These are phyloP conservation scores for Ailurus styani DNA, from an alignment of 2,113 vertebrate genomes.

Conservation along the genomic window DNA sequence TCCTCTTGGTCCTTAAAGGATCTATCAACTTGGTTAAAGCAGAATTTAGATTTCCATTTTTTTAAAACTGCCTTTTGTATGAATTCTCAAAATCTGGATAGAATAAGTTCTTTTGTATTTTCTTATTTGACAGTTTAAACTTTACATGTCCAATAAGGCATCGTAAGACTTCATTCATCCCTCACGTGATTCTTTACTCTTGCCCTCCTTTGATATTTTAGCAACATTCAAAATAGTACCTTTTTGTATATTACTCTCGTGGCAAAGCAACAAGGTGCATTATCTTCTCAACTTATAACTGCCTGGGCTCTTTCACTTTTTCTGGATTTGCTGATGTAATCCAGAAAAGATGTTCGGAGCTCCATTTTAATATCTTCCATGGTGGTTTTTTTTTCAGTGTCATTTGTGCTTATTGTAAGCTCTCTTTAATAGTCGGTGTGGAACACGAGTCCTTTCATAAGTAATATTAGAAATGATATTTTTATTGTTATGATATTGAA, in stretches of 20 bases:
- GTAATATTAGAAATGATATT: not conserved
- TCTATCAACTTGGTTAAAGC: not conserved
- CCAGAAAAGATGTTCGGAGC: not conserved
- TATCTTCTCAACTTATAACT: not conserved
- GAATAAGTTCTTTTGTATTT: not conserved
- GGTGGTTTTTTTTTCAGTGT: not conserved
- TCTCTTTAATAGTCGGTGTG: not conserved
- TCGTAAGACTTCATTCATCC: not conserved
- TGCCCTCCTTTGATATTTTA: not conserved
- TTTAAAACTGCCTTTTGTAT: not conserved
- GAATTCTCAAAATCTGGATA: not conserved
- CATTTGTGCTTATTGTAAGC: not conserved
- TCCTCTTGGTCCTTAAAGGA: not conserved
- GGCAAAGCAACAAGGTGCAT: not conserved
- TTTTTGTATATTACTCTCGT: not conserved
- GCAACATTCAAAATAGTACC: not conserved
- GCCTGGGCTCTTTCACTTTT: not conserved
- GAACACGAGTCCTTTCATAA: not conserved
- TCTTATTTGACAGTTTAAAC: not conserved
- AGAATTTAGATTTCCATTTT: not conserved
- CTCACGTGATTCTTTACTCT: not conserved
- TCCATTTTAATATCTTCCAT: not conserved
- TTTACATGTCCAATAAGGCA: not conserved
- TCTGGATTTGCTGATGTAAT: not conserved
- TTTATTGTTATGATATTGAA: slow-evolving; percentile 1